Base-by-base conservation (phyloP, 2,113 vertebrate species). In the Himantopus leucocephalus region DNA sequence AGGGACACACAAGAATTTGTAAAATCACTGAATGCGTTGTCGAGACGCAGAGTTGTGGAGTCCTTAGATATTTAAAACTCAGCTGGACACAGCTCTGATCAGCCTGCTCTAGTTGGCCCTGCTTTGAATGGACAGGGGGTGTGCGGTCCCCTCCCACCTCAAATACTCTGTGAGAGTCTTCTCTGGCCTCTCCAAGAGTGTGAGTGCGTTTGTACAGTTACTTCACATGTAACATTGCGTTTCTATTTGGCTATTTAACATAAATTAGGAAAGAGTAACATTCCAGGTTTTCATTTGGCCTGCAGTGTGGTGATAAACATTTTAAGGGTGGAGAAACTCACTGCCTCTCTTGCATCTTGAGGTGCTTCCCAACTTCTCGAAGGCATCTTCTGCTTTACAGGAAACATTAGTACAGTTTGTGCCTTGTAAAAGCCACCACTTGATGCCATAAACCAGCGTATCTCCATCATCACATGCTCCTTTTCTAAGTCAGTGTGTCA, bases 201-300 rank as follows among this genome's bases (percentile, higher is more conserved):
- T 1, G 0, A 76, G 30, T 0, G 0, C 35, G 34, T 64, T 56
- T 76, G 53, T 35, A 76, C 20, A 60, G 58, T 47, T 76, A 79
- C 14, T 58, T 68, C 66, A 72, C 14, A 23, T 5, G 18, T 34
- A 92, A 87, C 16, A 37, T 0, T 60, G 21, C 53, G 56, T 48
- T 93, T 92, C 45, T 52, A 35, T 47, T 75, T 72, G 74, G 35
- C 24, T 82, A 78, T n/a, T 71, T 71, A 71, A 83, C 62, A 68
- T 41, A 66, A 87, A 70, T 45, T n/a, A 76, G 29, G 29, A 64
- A 92, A 63, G 12, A 52, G 14, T 53, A 72, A 72, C 1, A 0
- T 53, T 59, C 34, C 43, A 21, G 23, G 10, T 50, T 92, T 85
- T 86, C 45, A 85, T 34, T 32, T 80, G n/a, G 45, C 32, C 62